Evolutionary conservation across 2,797 vertebrate species (phyloP).

Genomic region (Paguma larvata): DNA sequence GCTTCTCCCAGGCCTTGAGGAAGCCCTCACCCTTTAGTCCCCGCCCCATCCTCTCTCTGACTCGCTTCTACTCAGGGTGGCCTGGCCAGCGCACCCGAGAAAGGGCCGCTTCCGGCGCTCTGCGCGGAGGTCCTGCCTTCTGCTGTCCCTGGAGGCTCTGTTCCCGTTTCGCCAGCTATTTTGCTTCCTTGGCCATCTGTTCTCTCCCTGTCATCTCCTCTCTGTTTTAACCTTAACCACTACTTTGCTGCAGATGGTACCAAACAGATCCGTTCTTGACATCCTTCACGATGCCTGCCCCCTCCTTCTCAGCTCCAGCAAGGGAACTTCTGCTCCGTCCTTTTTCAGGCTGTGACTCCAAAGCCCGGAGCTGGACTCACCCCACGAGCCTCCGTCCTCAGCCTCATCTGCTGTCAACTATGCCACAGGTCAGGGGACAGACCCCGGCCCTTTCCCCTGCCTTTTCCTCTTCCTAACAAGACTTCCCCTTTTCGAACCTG

Average conservation of each 20-base stretch:
- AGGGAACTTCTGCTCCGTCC: conserved; percentile 66
- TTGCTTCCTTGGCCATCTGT: conserved; percentile 84
- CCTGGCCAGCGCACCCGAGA: background rate
- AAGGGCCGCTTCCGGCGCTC: conserved; percentile 67
- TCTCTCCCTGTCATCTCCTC: conserved; percentile 83
- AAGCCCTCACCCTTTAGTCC: background rate
- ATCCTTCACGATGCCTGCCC: conserved; percentile 71
- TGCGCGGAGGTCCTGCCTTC: conserved; percentile 78
- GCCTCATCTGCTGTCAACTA: conserved; percentile 58
- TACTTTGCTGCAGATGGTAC: conserved; percentile 77
- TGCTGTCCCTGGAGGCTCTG: conserved; percentile 80
- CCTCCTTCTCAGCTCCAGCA: conserved; percentile 57
- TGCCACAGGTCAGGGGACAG: conserved; percentile 21
- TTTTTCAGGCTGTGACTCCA: conserved; percentile 52
- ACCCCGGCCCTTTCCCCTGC: background rate
- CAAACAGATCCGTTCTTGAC: conserved; percentile 73
- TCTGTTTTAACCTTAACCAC: conserved; percentile 84
- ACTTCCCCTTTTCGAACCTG: conserved; percentile 18
- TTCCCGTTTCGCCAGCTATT: conserved; percentile 79
- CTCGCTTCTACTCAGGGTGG: conserved; percentile 29
- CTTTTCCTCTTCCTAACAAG: conserved; percentile 59
- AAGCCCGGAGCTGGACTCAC: background rate
- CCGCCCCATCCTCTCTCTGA: background rate
- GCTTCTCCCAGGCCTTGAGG: background rate
- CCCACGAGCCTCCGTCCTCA: background rate